Percentiles rank a stretch among this genome's conserved stretches.
These are phyloP conservation scores for Heliconius hewitsoni DNA, from an alignment of 1,140 invertebrate genomes.

Conservation along the genomic window DNA sequence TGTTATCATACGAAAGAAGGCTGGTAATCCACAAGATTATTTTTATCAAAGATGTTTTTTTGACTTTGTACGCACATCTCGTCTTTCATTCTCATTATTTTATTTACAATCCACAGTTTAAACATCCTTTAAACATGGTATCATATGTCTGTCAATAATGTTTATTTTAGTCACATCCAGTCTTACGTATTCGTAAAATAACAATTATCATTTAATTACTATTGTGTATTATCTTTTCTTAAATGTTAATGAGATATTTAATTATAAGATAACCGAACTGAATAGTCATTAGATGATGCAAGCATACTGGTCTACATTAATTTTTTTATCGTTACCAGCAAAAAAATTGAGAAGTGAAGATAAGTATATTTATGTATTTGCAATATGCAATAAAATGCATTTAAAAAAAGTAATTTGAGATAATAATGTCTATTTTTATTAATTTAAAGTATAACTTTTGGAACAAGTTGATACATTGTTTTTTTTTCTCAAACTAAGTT, in stretches of 20 bases:
- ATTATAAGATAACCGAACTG: conserved; percentile 8
- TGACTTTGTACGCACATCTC: background rate
- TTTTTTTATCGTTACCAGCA: background rate
- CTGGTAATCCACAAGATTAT: conserved; percentile 12
- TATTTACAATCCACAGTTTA: background rate
- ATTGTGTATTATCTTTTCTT: conserved; percentile 15
- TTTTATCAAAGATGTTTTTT: background rate
- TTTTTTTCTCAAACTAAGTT: background rate
- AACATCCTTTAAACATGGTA: background rate
- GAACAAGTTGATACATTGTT: background rate
- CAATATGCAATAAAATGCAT: background rate
- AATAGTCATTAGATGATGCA: conserved; percentile 8
- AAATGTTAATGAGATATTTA: conserved; percentile 21
- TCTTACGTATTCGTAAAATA: conserved; percentile 2
- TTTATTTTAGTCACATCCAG: conserved; percentile 4
- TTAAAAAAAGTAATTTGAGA: background rate
- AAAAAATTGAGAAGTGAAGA: background rate
- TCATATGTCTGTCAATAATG: background rate
- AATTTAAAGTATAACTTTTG: background rate
- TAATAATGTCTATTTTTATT: background rate
- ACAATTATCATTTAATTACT: conserved; percentile 7
- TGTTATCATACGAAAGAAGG: conserved; percentile 12
- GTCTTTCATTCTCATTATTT: background rate
- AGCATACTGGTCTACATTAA: background rate
- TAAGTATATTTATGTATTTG: background rate